A percentile compares a stretch with the other conserved stretches of the same genome.
Conservation (phyloP, 2,888 invertebrate genomes). For the Drosophila gaucha region DNA sequence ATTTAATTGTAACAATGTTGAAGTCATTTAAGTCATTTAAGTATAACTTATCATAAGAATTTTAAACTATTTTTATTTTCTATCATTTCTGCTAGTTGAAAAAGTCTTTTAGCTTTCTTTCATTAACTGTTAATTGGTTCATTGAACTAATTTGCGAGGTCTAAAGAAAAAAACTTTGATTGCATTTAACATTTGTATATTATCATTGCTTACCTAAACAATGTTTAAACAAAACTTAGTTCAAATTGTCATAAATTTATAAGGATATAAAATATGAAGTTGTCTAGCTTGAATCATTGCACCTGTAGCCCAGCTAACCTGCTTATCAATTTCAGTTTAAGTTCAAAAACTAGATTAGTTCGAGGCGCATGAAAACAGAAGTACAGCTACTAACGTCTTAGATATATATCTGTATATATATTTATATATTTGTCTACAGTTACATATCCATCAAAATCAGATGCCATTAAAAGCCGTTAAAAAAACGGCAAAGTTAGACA, state of each 20-base stretch:
- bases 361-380: not conserved
- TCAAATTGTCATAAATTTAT: constrained; percentile 1
- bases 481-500: constrained; percentile 34
- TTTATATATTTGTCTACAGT: constrained; percentile 1
- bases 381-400: not conserved
- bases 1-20: no score
- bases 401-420: not conserved
- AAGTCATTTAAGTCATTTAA: not conserved
- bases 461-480: constrained; percentile 10
- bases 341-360: not conserved
- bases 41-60: no score
- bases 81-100: no score
- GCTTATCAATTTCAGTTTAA: constrained; percentile 8
- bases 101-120: no score
- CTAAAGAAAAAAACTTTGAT: not conserved
- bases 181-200: not conserved
- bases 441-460: constrained; percentile 20
- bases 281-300: not conserved
- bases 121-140: not conserved
- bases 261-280: constrained; percentile 4
- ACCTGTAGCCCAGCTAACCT: not conserved
- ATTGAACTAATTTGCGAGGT: not conserved
- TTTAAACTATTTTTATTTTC: no score
- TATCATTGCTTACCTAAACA: not conserved
- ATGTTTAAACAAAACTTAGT: not conserved